These are phyloP conservation scores for Lasioglossum vierecki DNA, from an alignment of 2,888 invertebrate species.

Conservation along the genomic window DNA sequence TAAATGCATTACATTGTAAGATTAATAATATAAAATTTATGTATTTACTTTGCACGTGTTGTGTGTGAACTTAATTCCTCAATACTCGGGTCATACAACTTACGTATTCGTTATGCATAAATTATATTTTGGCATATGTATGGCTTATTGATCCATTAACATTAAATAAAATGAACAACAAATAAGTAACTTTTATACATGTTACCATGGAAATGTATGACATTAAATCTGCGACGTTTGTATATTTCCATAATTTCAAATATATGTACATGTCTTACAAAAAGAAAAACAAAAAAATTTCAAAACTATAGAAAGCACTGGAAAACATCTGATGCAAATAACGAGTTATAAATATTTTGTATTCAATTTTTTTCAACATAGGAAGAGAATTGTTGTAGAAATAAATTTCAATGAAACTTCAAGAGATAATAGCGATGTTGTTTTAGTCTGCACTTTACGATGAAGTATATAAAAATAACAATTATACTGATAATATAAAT, in stretches of 20 bases:
- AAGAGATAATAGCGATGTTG: slow-evolving; percentile 64
- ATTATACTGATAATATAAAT: slow-evolving; percentile 86
- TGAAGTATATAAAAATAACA: slow-evolving; percentile 82
- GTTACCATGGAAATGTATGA: slow-evolving; percentile 11
- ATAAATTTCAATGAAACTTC: slow-evolving; percentile 69
- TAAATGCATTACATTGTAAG: slow-evolving; percentile 43
- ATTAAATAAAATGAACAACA: slow-evolving; percentile 33
- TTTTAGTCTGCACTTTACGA: slow-evolving; percentile 69
- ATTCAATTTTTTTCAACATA: slow-evolving; percentile 17
- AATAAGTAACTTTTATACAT: slow-evolving; percentile 24
- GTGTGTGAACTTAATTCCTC: slow-evolving; percentile 40
- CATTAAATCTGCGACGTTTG: slow-evolving; percentile 16
- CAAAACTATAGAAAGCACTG: slow-evolving; percentile 14
- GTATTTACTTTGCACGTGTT: slow-evolving; percentile 47
- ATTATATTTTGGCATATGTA: slow-evolving; percentile 35
- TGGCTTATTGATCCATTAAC: slow-evolving; percentile 27
- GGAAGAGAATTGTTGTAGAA: too few species aligned
- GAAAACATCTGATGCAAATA: slow-evolving; percentile 12
- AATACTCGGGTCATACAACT: slow-evolving; percentile 21
- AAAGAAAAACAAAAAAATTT: slow-evolving; percentile 4
- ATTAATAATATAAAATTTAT: slow-evolving; percentile 52
- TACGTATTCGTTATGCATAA: slow-evolving; percentile 25
- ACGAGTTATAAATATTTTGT: slow-evolving; percentile 56
- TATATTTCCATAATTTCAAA: slow-evolving; percentile 16
- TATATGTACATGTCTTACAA: slow-evolving; percentile 16